phyloP scores from a whole-genome alignment of 2,797 vertebrate genomes.

The Okamejei kenojei region DNA sequence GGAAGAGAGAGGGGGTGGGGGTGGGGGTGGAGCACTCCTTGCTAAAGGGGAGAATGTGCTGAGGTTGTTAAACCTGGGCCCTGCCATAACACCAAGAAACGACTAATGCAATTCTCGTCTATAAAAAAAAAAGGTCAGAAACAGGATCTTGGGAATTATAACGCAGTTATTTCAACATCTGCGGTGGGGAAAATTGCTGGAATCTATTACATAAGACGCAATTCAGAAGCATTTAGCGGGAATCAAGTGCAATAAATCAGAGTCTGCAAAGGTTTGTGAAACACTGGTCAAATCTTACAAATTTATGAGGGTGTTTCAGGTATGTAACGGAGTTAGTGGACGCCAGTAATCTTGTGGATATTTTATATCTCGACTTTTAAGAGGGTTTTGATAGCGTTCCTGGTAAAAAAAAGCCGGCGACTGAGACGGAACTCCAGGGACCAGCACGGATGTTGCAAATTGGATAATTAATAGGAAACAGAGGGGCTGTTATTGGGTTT shows the following conservation, averaged over 20 bases:
- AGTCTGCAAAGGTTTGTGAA: slow-evolving; percentile 22
- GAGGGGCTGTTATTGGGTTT: slow-evolving; percentile 28
- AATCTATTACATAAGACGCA: slow-evolving; percentile 34
- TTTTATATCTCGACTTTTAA: slow-evolving; percentile 32
- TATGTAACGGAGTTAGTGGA: slow-evolving; percentile 18
- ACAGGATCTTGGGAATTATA: slow-evolving; percentile 34
- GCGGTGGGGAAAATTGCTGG: slow-evolving; percentile 23
- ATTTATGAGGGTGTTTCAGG: slow-evolving; percentile 31
- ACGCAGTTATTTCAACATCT: slow-evolving; percentile 36
- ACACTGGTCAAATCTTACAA: slow-evolving; percentile 19
- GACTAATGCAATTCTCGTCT: slow-evolving; percentile 24
- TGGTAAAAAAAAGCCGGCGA: background rate
- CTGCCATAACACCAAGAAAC: background rate
- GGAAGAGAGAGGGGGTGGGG: too few relatives aligned
- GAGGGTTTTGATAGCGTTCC: slow-evolving; percentile 16
- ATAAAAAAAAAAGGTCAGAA: slow-evolving; percentile 23
- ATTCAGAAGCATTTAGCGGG: slow-evolving; percentile 33
- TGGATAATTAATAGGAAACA: slow-evolving; percentile 36
- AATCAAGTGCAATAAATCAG: slow-evolving; percentile 30
- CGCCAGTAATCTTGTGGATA: slow-evolving; percentile 22
- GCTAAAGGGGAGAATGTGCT: background rate
- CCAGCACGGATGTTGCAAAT: slow-evolving; percentile 21
- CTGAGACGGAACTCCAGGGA: background rate
- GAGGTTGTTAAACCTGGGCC: background rate
- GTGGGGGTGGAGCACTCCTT: too few relatives aligned